Evolutionary conservation across 2,113 vertebrate species (phyloP), one percentile per base, ranked within the genome.

Genomic region (Oreamnos americanus): DNA sequence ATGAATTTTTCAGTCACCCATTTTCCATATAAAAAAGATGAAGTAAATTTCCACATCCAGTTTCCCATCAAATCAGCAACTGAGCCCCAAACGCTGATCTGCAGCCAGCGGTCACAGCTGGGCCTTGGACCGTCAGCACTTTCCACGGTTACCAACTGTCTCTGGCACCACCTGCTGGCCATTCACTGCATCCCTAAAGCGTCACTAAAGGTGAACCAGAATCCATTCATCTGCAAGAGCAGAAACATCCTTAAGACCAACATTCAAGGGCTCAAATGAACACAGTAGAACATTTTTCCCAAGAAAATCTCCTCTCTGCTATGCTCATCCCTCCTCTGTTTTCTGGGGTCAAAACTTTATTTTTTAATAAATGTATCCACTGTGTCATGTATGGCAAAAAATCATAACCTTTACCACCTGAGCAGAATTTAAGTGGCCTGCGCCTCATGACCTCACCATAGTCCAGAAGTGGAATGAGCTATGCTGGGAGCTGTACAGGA

Each of bases 91-190:
- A 21, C 0, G 16, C 79, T 3, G 6, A 26, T 12, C 43, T 13
- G 36, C 36, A n/a, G 30, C 28, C 78, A 1, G 7, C 0, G 9
- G 43, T 64, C 33, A 4, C 51, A 4, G 51, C 23, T 10, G 45
- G 3, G 45, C 79, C 82, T 30, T 39, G n/a, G 26, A 74, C 14
- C 2, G 5, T 9, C 2, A 74, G 47, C 2, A 0, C 28, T 62
- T 43, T 51, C 53, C 89, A 14, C 0, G 0, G 19, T 71, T 97
- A 93, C 58, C 67, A 26, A 15, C 85, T 93, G 95, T 93, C 97
- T 97, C 93, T 98, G 95, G 96, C 97, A 25, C 98, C 98, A 97
- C 93, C 98, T 98, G 91, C 93, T 95, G 98, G 97, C 19, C 53
- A 39, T 8, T 94, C 5, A 12, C 21, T 49, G 71, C 45, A 76